phyloP scores from a whole-genome alignment of 1,140 invertebrate genomes.

The Atta cephalotes region DNA sequence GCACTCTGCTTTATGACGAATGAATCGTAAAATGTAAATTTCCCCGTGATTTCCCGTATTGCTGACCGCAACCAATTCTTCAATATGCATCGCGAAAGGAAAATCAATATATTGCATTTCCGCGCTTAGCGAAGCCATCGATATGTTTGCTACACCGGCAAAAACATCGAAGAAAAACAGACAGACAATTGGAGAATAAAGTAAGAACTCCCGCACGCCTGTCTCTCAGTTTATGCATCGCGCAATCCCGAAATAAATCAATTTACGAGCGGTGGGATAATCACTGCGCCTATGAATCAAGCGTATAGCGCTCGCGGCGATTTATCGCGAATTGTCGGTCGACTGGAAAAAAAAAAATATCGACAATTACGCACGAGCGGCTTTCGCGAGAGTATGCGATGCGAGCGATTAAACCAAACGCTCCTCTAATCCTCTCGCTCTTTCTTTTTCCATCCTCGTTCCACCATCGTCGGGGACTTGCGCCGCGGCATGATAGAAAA shows the following conservation, averaged over 20 bases:
- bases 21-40: slow-evolving; percentile 61
- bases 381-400: slow-evolving; percentile 42
- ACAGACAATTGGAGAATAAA: not conserved
- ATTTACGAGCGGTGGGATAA: slow-evolving; percentile 47
- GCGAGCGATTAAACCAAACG: slow-evolving; percentile 37
- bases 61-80: slow-evolving; percentile 35
- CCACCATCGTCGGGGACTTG: slow-evolving; percentile 1
- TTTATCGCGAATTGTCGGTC: slow-evolving; percentile 42
- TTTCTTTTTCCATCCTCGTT: slow-evolving; percentile 20
- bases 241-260: slow-evolving; percentile 52
- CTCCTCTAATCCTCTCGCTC: not conserved
- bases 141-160: not conserved
- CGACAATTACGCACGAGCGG: slow-evolving; percentile 57
- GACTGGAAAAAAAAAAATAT: slow-evolving; percentile 21
- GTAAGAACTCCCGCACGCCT: slow-evolving; percentile 1
- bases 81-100: slow-evolving; percentile 44
- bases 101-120: slow-evolving; percentile 51
- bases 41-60: slow-evolving; percentile 35
- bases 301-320: slow-evolving; percentile 18
- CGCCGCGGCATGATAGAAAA: slow-evolving; percentile 34
- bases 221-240: not conserved
- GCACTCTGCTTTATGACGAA: slow-evolving; percentile 25
- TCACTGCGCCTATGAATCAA: slow-evolving; percentile 17
- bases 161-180: not conserved
- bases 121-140: not conserved